phyloP scores from a whole-genome alignment of 2,113 vertebrate species.

The Sphyrna mokarran region DNA sequence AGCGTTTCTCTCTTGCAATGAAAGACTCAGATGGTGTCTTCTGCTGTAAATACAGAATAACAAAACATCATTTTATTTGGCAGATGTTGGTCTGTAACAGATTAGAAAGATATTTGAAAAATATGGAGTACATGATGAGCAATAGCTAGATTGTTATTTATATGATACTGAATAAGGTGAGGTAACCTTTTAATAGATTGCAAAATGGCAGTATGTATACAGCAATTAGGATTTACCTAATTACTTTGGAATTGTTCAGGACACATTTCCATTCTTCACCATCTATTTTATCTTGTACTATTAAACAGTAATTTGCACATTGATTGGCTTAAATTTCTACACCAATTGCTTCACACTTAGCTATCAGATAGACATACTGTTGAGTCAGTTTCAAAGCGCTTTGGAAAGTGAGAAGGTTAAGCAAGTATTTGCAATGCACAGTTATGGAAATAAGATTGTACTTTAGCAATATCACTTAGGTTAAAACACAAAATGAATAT shows the following conservation, averaged over 20 bases:
- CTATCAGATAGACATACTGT: conserved; percentile 18
- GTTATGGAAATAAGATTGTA: background rate
- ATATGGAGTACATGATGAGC: background rate
- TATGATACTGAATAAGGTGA: background rate
- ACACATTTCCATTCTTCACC: background rate
- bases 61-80: conserved; percentile 37
- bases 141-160: background rate
- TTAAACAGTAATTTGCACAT: conserved; percentile 27
- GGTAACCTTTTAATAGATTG: background rate
- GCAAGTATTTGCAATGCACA: background rate
- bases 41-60: conserved; percentile 56
- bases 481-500: background rate
- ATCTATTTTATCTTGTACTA: background rate
- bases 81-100: conserved; percentile 37
- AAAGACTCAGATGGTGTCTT: conserved; percentile 79
- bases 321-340: conserved; percentile 33
- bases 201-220: background rate
- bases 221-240: background rate
- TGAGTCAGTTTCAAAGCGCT: conserved; percentile 18
- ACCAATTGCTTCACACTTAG: conserved; percentile 24
- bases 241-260: background rate
- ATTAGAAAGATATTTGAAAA: background rate
- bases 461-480: background rate
- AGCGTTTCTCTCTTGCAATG: conserved; percentile 75
- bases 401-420: conserved; percentile 9